Evolutionary conservation across 2,888 invertebrate species (phyloP), one percentile per base, ranked within the genome.

Genomic region (Chironomus tentans): DNA sequence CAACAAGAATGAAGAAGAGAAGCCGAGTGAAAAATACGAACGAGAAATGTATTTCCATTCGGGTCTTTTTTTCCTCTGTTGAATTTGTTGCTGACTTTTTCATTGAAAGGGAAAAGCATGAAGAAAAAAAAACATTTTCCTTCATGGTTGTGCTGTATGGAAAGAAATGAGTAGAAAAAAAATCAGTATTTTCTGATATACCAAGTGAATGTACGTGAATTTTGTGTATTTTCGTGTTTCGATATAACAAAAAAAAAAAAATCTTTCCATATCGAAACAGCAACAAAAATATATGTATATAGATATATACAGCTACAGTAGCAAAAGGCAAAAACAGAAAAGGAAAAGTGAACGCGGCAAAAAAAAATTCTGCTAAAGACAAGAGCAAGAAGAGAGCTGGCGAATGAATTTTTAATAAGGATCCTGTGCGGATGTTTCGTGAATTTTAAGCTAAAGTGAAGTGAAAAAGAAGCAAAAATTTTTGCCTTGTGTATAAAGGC

Each of bases 31-130:
- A 72, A 62, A 12, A 4, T 18, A 22, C 65, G 65, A 22, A 24
- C n/a, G n/a, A n/a, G n/a, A n/a, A n/a, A n/a, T n/a, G n/a, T n/a
- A 21, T 18, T 22, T 22, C 18, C 21, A 13, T 21, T 12, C 18
- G 18, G 13, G 12, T 65, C 6, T 72, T n/a, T n/a, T n/a, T n/a
- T n/a, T n/a, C n/a, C n/a, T n/a, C n/a, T n/a, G n/a, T n/a, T n/a
- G n/a, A n/a, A n/a, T n/a, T 15, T 72, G 61, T 72, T 72, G 61
- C 61, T 72, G 72, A 48, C 61, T 72, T n/a, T n/a, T 62, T 56
- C 56, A 56, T 56, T 56, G 65, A 65, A 38, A 65, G 24, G 24
- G 24, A 65, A 24, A 65, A 24, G 62, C 10, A 65, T 12, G 62
- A 65, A 50, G 18, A 56, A 56, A 6, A 24, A 22, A 65, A 12